Evolutionary conservation across 2,888 invertebrate species (phyloP), one percentile per base, ranked within the genome.

Genomic region (Drosophila nigritarsus): DNA sequence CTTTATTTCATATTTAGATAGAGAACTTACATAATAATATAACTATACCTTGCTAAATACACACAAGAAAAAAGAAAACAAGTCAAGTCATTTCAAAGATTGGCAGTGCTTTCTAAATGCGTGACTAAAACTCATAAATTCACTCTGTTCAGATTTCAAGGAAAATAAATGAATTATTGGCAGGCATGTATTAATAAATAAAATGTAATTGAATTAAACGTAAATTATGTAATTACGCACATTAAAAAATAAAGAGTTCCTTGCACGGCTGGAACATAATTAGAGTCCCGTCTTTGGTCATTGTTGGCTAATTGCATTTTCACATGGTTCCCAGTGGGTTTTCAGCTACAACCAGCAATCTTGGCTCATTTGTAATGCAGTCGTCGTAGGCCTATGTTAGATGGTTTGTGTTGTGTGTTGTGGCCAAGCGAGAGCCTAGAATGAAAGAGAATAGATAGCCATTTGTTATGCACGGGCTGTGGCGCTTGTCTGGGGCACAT

Each of bases 401-500:
- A 89, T 85, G 82, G n/a, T 62, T 81, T 75, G 51, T 32, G 20
- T 32, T 51, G 8, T 69, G 74, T 49, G 30, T 51, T 24, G 20
- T 66, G 42, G 54, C 36, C 60, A 30, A 67, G 50, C 61, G 9
- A 45, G 36, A 49, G 7, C 45, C 45, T 45, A 55, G 38, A 55
- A 18, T n/a, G n/a, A 55, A n/a, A 38, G 36, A 55, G 15, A 55
- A 38, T 55, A 45, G 76, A 74, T 67, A 62, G 86, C 75, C 82
- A 70, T 78, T 87, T 89, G 88, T 88, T 87, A 89, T 89, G 88
- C 88, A 88, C 72, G 77, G 78, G 83, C 78, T 81, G 87, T 88
- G 83, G 83, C 83, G 88, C 82, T 83, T 89, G 90, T 87, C 87
- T 87, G 87, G 87, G 87, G 88, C 87, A 87, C 90, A 87, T 87